Base-by-base conservation (phyloP, 2,113 vertebrate species). In the Falco punctatus region DNA sequence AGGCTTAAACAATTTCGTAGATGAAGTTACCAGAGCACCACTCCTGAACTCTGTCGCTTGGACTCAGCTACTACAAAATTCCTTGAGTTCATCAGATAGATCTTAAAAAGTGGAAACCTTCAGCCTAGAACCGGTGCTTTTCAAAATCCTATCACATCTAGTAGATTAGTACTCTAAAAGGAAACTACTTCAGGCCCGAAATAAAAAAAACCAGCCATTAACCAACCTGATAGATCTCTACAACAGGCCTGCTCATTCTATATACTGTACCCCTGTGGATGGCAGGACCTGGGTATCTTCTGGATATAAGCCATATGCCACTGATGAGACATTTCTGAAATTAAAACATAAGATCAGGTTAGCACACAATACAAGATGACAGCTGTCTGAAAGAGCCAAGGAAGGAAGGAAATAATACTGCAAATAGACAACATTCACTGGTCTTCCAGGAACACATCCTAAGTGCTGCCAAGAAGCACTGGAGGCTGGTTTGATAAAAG, bases 241-340 rank as follows among this genome's bases (percentile, higher is more conserved):
- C 42, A 28, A 94, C 83, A 10, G 97, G 77, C 23, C 94, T 91
- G 88, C 93, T 75, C 86, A 96, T 94, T 91, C 98, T 97, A 96
- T 93, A 96, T 18, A 92, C 88, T 52, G 92, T 65, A 18, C 94
- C 93, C 88, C 94, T 97, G 94, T 90, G 97, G 51, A 97, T 79
- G 5, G 97, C 78, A 3, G 97, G 97, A 54, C 94, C 44, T 23
- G 96, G 97, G 21, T 79, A 97, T 30, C 97, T 98, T 30, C 98
- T 77, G 69, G 98, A 95, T 2, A 98, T 66, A 12, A 98, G 95
- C 72, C 97, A 96, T 26, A 97, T 67, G 33, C 98, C 96, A 51
- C 97, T 96, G 93, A 98, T 85, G 48, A 98, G 88, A 94, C 98
- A 99, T 52, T 98, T 97, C 99, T 99, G 96, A 64, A 58, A 16